Conservation (phyloP, 1,140 invertebrate genomes). For the Hylyphantes graminicola region DNA sequence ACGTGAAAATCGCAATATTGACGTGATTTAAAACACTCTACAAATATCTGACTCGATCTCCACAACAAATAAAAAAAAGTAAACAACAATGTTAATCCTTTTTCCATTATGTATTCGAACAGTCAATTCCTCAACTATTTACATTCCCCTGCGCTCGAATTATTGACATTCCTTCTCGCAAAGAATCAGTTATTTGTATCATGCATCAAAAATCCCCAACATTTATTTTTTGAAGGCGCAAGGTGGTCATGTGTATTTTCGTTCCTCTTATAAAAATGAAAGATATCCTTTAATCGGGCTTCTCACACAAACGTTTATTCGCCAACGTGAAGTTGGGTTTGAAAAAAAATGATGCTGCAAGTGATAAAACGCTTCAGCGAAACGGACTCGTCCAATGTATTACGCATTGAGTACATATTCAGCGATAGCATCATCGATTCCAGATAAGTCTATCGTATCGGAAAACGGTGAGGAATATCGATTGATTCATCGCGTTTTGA, state of each 20-base stretch:
- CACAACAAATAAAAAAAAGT: no score
- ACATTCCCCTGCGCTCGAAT: no score
- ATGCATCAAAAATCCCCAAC: constrained; percentile 54
- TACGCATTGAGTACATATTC: constrained; percentile 3
- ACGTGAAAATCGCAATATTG: no score
- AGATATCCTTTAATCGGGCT: constrained; percentile 54
- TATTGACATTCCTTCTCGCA: not conserved
- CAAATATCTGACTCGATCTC: no score
- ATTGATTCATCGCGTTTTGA: constrained; percentile 52
- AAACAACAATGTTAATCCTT: no score
- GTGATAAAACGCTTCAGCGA: constrained; percentile 47
- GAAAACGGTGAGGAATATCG: constrained; percentile 54
- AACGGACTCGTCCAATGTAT: not conserved
- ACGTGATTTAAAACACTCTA: no score
- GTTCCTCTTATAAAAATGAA: constrained; percentile 47
- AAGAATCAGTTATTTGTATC: constrained; percentile 53
- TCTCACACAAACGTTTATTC: constrained; percentile 28
- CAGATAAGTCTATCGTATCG: constrained; percentile 60
- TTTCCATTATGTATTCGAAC: no score
- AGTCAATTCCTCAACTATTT: no score
- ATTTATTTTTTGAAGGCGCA: constrained; percentile 48
- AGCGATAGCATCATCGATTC: constrained; percentile 45
- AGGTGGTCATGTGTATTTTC: constrained; percentile 34
- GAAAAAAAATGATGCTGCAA: constrained; percentile 15
- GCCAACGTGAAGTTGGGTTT: not conserved